Percentiles rank a stretch among this genome's conserved stretches.
Evolutionary conservation across 2,113 vertebrate species (phyloP).

Genomic region (Lichenostomus cassidix): DNA sequence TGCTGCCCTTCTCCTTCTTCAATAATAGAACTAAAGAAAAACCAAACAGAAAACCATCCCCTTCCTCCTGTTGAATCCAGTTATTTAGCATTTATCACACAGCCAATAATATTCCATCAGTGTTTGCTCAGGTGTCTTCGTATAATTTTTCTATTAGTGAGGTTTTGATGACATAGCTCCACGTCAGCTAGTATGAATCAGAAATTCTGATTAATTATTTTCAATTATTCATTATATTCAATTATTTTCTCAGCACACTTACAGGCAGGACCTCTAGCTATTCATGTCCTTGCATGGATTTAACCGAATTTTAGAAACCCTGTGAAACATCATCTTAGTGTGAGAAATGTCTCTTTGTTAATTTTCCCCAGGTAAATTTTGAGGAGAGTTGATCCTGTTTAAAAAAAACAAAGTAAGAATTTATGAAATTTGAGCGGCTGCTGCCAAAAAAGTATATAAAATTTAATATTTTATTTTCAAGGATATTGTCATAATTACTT

Average conservation of each 20-base stretch:
- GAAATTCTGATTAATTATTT: background rate
- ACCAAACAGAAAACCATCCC: background rate
- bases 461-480: background rate
- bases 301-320: background rate
- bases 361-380: background rate
- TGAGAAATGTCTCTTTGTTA: background rate
- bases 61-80: fast-evolving
- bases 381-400: background rate
- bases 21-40: background rate
- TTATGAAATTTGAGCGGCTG: background rate
- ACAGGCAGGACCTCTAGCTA: background rate
- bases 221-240: too few relatives aligned
- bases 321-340: background rate
- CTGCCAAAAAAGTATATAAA: background rate
- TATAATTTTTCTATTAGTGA: background rate
- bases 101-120: background rate
- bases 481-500: background rate
- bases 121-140: background rate
- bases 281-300: background rate
- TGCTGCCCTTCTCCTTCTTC: background rate
- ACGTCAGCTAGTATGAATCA: background rate
- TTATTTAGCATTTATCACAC: background rate
- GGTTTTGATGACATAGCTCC: background rate
- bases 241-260: background rate
- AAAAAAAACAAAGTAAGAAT: background rate